These are phyloP conservation scores for Vireo altiloquus DNA, from an alignment of 2,113 vertebrate genomes.

Conservation along the genomic window DNA sequence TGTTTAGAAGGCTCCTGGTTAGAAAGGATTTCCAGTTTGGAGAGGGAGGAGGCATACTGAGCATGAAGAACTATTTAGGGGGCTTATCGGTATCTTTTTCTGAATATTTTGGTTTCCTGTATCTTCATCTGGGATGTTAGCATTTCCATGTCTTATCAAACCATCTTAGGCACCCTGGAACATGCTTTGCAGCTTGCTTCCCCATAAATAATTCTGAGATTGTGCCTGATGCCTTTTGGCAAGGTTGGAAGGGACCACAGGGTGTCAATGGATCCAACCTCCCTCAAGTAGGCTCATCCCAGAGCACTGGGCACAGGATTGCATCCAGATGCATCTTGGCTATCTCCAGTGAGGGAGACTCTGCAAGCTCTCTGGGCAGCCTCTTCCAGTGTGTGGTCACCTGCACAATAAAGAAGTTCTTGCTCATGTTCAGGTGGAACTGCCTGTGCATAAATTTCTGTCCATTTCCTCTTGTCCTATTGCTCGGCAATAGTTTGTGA, in stretches of 20 bases:
- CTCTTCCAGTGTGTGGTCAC: background rate
- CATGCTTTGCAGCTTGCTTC: background rate
- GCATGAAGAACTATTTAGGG: background rate
- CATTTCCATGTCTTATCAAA: background rate
- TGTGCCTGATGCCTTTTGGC: background rate
- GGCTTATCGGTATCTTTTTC: fast-evolving
- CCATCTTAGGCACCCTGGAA: background rate
- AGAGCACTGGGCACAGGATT: background rate
- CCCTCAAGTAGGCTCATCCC: background rate
- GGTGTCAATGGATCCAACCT: background rate
- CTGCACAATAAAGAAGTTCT: background rate
- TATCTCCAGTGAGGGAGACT: background rate
- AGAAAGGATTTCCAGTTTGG: background rate
- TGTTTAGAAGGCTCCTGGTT: background rate
- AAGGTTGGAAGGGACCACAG: background rate
- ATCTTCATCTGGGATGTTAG: background rate
- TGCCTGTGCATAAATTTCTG: background rate
- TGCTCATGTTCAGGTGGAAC: background rate
- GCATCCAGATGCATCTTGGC: background rate
- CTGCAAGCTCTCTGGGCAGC: background rate
- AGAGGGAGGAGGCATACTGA: background rate
- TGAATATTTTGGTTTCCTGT: background rate
- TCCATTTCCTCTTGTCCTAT: background rate
- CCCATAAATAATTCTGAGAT: background rate
- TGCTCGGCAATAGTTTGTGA: background rate